Conservation (phyloP, 2,113 vertebrate species). For the Gasterosteus aculeatus region DNA sequence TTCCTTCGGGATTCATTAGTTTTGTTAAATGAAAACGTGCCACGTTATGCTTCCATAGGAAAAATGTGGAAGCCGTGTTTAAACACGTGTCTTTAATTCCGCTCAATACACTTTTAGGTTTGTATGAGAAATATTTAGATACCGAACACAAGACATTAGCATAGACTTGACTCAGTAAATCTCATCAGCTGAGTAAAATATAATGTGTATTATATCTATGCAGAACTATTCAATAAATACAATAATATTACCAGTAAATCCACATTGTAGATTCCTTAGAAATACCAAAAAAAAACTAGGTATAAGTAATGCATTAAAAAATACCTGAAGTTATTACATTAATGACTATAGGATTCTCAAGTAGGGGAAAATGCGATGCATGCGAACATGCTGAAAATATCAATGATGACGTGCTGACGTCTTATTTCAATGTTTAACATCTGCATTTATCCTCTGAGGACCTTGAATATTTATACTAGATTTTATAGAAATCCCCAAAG, state of each 20-base stretch:
- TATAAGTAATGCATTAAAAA: background rate
- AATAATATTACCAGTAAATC: background rate
- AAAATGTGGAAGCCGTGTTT: background rate
- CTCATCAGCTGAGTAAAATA: background rate
- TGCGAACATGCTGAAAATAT: no score
- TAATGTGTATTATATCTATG: background rate
- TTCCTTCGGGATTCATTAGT: background rate
- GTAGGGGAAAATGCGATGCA: no score
- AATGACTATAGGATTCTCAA: background rate
- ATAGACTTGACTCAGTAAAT: background rate
- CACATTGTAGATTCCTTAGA: background rate
- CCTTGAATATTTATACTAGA: background rate
- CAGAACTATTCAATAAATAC: conserved; percentile 17
- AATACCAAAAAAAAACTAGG: background rate
- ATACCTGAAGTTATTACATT: background rate
- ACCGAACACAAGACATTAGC: conserved; percentile 2
- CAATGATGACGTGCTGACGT: no score
- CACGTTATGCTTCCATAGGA: background rate
- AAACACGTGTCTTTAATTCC: conserved; percentile 24
- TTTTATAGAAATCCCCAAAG: background rate
- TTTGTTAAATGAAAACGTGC: background rate
- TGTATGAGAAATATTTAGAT: background rate
- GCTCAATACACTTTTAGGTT: background rate
- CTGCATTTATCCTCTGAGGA: background rate
- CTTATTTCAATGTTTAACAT: no score